Evolutionary conservation across 2,797 vertebrate species (phyloP).

Genomic region (Caiman crocodilus): DNA sequence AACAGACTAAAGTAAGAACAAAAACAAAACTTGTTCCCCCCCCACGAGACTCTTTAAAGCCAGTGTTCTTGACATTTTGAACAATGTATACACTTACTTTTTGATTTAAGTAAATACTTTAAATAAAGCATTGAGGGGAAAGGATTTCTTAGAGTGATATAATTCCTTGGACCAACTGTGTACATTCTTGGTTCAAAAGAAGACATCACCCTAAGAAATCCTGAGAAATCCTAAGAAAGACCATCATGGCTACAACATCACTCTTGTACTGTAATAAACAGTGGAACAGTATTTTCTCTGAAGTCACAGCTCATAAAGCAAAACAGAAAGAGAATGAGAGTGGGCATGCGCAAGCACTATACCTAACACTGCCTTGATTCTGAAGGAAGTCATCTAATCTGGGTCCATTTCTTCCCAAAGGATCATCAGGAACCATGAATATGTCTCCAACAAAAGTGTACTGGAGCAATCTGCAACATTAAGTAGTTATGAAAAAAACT

Average conservation of each 20-base stretch:
- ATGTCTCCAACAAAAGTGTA: slow-evolving; percentile 96
- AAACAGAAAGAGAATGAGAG: neutral
- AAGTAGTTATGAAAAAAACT: neutral
- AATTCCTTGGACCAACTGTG: too few species aligned
- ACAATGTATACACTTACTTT: neutral
- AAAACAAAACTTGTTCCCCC: neutral
- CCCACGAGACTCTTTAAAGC: neutral
- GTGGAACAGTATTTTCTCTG: neutral
- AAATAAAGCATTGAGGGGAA: neutral
- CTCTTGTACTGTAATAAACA: neutral
- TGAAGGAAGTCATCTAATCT: slow-evolving; percentile 90
- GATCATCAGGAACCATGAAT: slow-evolving; percentile 99
- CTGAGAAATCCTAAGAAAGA: too few species aligned
- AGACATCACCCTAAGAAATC: too few species aligned
- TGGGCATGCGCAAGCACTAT: neutral
- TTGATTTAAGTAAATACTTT: neutral
- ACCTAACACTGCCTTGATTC: slow-evolving; percentile 84
- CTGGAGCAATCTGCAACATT: slow-evolving; percentile 89
- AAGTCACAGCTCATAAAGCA: neutral
- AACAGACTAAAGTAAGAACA: slow-evolving; percentile 25
- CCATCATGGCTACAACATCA: too few species aligned
- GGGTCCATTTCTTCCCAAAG: slow-evolving; percentile 93
- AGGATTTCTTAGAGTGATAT: too few species aligned
- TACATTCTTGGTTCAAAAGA: too few species aligned
- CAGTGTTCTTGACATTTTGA: neutral